Conservation (phyloP, 2,888 invertebrate species). For the Polyommatus icarus region DNA sequence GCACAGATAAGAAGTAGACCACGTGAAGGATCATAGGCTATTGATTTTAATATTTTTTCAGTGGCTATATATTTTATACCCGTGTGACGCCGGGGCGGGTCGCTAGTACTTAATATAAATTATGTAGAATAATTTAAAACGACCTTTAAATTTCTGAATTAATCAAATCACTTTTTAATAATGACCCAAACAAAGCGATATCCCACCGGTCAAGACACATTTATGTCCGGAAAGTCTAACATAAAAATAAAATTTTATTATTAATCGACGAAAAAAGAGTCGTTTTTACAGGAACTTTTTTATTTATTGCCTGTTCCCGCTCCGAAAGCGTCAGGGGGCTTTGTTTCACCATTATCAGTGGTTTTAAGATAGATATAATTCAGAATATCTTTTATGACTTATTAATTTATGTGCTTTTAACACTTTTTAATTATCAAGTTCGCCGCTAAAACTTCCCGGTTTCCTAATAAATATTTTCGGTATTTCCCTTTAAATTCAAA, state of each 20-base stretch:
- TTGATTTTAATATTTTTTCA: no score
- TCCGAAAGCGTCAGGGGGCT: constrained; percentile 49
- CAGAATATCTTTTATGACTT: constrained; percentile 66
- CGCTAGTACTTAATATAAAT: no score
- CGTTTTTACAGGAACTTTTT: constrained; percentile 37
- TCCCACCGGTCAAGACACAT: constrained; percentile 1
- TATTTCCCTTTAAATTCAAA: constrained; percentile 9
- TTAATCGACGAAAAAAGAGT: constrained; percentile 29
- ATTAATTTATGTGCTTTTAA: constrained; percentile 62
- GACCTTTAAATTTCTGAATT: not conserved
- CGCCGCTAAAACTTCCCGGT: constrained; percentile 37
- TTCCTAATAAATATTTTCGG: constrained; percentile 17
- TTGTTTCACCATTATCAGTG: constrained; percentile 50
- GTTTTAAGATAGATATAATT: constrained; percentile 62
- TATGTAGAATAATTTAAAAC: no score
- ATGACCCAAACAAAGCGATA: not conserved
- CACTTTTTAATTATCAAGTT: constrained; percentile 65
- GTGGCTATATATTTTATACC: no score
- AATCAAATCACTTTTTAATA: not conserved
- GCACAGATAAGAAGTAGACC: no score
- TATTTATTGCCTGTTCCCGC: constrained; percentile 46
- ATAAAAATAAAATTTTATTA: constrained; percentile 20
- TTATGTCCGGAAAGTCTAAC: not conserved
- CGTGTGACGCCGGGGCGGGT: no score
- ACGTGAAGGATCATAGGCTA: no score